Conservation (phyloP, 2,797 vertebrate species). For the Poecilia wingei region DNA sequence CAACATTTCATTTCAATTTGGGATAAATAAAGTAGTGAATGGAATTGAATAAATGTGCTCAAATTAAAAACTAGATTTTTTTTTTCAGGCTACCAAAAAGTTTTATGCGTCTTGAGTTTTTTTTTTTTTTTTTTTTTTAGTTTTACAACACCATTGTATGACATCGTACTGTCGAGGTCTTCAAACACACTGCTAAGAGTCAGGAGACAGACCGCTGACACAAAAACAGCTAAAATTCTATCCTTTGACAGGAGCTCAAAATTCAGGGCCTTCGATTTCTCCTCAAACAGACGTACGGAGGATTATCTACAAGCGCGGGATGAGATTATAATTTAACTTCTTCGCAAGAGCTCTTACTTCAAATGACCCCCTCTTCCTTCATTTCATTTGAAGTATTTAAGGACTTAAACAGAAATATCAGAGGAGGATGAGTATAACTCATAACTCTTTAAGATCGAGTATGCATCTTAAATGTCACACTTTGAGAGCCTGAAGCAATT, state of each 20-base stretch:
- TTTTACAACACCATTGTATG: neutral
- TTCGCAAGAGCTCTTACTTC: conserved; percentile 63
- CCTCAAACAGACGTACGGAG: conserved; percentile 66
- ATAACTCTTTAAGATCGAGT: conserved; percentile 62
- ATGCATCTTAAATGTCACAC: conserved; percentile 64
- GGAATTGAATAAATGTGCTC: neutral
- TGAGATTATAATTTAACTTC: conserved; percentile 78
- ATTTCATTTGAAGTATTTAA: conserved; percentile 64
- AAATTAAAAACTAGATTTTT: neutral
- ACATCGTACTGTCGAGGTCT: neutral
- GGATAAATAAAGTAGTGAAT: neutral
- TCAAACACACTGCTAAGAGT: neutral
- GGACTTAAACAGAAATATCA: conserved; percentile 76
- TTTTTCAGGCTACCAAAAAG: neutral
- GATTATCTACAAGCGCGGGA: conserved; percentile 71
- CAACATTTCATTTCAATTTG: neutral
- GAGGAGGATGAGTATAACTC: conserved; percentile 61
- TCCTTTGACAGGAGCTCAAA: conserved; percentile 59
- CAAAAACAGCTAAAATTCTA: neutral
- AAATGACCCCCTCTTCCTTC: conserved; percentile 68
- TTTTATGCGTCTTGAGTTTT: neutral
- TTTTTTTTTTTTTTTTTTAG: neutral
- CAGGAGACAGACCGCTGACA: neutral
- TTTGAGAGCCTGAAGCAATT: conserved; percentile 27
- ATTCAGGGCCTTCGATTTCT: conserved; percentile 61